Evolutionary conservation across 2,888 invertebrate genomes (phyloP), one percentile per base, ranked within the genome.

Genomic region (Eupithecia pulchellata): DNA sequence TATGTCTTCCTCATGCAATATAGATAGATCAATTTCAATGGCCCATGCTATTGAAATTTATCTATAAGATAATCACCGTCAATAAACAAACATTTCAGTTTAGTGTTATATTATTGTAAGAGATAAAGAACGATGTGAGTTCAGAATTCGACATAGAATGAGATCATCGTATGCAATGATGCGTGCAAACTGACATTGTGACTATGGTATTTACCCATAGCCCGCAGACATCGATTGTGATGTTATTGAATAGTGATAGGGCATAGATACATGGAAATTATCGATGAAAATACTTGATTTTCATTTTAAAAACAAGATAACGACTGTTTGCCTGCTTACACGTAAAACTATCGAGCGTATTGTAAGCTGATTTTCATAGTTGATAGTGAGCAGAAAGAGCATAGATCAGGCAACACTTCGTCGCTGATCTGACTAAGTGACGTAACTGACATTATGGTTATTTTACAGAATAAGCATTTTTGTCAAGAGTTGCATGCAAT

Each of bases 111-210:
- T 11, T 34, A 13, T 20, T 17, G 13, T n/a, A 1, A n/a, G 29
- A 58, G 27, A n/a, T 32, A 52, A 27, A 14, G 27, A 36, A 9
- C 20, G 20, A 47, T 47, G 9, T 2, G 55, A 25, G 30, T 55
- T 29, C 74, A 76, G 69, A 76, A 78, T 85, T 85, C 77, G 81
- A 78, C 68, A 78, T 65, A 74, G 71, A 82, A 83, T 84, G 85
- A 84, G 82, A 86, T 86, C 84, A 87, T 77, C 79, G 72, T 75
- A 77, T 81, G 81, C 84, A 86, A 78, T 83, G 83, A 81, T 84
- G 82, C 84, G 82, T 85, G 83, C 86, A 88, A 86, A 86, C 84
- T 89, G 85, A 89, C 88, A 84, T 88, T 90, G 86, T 84, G 76
- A 76, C 79, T 81, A 75, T 69, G 66, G 75, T 76, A 81, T 79